Base-by-base conservation (phyloP, 2,888 invertebrate species). In the Mesorhabditis belari region DNA sequence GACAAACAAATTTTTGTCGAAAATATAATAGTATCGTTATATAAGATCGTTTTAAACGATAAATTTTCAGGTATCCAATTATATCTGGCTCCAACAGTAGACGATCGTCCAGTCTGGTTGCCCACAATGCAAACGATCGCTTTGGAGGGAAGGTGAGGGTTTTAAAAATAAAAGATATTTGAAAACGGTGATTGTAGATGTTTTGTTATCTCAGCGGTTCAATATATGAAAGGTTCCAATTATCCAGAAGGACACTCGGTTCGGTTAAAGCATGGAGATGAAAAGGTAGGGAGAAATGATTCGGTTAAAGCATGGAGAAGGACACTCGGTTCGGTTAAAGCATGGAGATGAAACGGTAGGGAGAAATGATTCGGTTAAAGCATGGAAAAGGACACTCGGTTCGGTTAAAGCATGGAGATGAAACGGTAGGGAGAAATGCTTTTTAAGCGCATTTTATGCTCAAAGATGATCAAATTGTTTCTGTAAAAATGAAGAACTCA, bases 81-180 rank as follows among this genome's bases (percentile, higher is more conserved):
- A 23, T 77, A 77, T 57, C 58, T 77, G 52, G 77, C 77, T 2
- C 77, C 77, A 6, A 77, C 77, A 4, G 77, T 77, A 0, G 77
- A 77, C 55, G 75, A 77, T 56, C 59, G 77, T 21, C 77, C 77
- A 44, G 71, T 70, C 4, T 77, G 77, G 77, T 62, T 76, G 12
- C 62, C 76, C 1, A 77, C 75, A 2, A 77, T 77, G 77, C 58
- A 69, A 25, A 74, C 72, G 0, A 77, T 77, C 23, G 77, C 77
- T 4, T 53, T 77, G 23, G 77, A 77, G 54, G 77, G 77, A 57
- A 64, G 63, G 66, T 62, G 25, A 57, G 57, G 4, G 49, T 5
- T 28, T 24, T 55, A 17, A 4, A 24, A 27, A 17, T 28, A 17
- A n/a, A 17, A 25, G 55, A 55, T 17, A 23, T 19, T n/a, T 12